phyloP scores from a whole-genome alignment of 2,113 vertebrate genomes.

The Pachypanchax playfairii region DNA sequence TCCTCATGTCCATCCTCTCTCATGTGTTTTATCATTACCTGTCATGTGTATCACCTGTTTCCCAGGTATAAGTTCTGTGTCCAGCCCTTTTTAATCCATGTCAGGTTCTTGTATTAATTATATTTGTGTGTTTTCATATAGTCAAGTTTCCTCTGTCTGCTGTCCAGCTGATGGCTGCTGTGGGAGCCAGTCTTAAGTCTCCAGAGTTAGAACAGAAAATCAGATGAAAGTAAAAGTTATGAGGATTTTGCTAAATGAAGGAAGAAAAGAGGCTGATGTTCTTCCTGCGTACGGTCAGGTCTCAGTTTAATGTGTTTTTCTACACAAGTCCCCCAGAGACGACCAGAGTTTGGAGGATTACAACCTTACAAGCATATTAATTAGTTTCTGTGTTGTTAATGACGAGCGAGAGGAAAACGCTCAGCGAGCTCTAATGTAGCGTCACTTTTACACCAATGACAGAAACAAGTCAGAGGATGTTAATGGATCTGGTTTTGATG shows the following conservation, averaged over 20 bases:
- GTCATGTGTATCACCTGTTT: too few species aligned
- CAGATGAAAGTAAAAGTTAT: background rate
- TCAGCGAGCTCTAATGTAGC: constrained; percentile 55
- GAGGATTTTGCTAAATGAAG: too few species aligned
- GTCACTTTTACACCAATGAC: constrained; percentile 57
- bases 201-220: background rate
- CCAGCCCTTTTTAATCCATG: too few species aligned
- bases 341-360: constrained; percentile 39
- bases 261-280: constrained; percentile 3
- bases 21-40: too few species aligned
- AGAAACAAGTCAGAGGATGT: constrained; percentile 36
- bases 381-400: constrained; percentile 49
- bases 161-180: too few species aligned
- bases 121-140: too few species aligned
- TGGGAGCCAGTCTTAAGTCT: too few species aligned
- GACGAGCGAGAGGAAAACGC: constrained; percentile 29
- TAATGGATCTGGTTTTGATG: constrained; percentile 37
- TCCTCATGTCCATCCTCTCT: too few species aligned
- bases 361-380: constrained; percentile 49
- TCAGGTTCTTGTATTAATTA: too few species aligned
- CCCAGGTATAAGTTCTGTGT: too few species aligned
- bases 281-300: constrained; percentile 9
- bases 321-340: constrained; percentile 14
- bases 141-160: too few species aligned
- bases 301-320: constrained; percentile 55